Evolutionary conservation across 2,888 invertebrate species (phyloP).

Genomic region (Meteorus colon): DNA sequence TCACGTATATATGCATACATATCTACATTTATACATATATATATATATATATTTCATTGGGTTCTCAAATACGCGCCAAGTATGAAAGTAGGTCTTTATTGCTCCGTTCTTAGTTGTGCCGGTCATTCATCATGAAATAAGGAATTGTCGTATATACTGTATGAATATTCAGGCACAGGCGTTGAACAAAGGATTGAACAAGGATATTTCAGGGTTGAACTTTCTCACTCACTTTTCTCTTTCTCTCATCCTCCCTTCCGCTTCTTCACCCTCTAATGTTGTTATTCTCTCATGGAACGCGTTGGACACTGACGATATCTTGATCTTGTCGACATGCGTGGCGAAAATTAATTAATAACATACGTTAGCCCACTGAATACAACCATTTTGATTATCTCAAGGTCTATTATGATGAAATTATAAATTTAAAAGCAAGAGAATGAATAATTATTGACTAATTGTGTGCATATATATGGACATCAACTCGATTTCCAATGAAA

Average conservation of each 20-base stretch:
- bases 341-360: conserved; percentile 9
- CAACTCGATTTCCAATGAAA: not conserved
- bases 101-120: conserved; percentile 46
- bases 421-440: not conserved
- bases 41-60: not conserved
- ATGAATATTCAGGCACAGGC: conserved; percentile 60
- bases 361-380: not conserved
- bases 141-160: conserved; percentile 53
- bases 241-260: not conserved
- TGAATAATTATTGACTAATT: not conserved
- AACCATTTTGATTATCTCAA: not conserved
- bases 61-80: not conserved
- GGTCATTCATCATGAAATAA: conserved; percentile 61
- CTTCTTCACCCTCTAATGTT: not conserved
- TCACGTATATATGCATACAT: not conserved
- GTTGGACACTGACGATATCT: not conserved
- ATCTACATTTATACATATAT: not conserved
- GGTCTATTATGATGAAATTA: not conserved
- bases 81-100: conserved; percentile 53
- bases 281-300: not conserved
- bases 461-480: not conserved
- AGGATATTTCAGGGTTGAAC: not conserved
- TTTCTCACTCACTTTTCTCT: not conserved
- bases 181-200: conserved; percentile 21
- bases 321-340: not conserved